Evolutionary conservation across 2,113 vertebrate genomes (phyloP).

Genomic region (Zosterops hypoxanthus): DNA sequence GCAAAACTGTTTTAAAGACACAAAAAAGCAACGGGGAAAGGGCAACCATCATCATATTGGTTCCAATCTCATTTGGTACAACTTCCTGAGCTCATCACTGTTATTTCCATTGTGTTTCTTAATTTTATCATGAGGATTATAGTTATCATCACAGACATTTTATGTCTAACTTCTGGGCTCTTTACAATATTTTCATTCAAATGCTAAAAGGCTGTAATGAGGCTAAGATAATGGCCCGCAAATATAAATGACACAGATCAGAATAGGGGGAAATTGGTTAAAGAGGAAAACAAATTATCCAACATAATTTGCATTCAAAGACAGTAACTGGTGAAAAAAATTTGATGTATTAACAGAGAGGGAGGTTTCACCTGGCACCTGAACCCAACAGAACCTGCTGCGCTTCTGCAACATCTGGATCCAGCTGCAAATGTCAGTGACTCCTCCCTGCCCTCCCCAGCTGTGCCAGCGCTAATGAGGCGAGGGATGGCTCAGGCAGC

Average conservation of each 20-base stretch:
- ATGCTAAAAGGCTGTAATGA: constrained; percentile 1
- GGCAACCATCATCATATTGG: background rate
- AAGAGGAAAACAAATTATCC: constrained; percentile 22
- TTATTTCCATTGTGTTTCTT: background rate
- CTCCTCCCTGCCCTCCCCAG: background rate
- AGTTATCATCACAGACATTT: background rate
- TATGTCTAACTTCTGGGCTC: background rate
- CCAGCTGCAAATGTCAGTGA: background rate
- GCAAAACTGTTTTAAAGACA: background rate
- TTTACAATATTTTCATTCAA: background rate
- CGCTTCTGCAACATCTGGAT: background rate
- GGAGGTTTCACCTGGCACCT: background rate
- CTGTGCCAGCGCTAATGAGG: background rate
- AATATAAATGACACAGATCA: constrained; percentile 23
- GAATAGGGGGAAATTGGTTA: background rate
- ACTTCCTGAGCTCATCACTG: background rate
- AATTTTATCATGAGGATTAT: background rate
- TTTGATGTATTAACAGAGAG: background rate
- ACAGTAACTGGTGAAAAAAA: background rate
- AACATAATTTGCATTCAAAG: constrained; percentile 14
- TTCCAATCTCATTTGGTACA: background rate
- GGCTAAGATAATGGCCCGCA: background rate
- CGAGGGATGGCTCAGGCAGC: rapidly evolving
- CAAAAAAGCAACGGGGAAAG: background rate
- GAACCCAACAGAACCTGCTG: background rate